Evolutionary conservation across 2,113 vertebrate species (phyloP).

Genomic region (Prochilodus magdalenae): DNA sequence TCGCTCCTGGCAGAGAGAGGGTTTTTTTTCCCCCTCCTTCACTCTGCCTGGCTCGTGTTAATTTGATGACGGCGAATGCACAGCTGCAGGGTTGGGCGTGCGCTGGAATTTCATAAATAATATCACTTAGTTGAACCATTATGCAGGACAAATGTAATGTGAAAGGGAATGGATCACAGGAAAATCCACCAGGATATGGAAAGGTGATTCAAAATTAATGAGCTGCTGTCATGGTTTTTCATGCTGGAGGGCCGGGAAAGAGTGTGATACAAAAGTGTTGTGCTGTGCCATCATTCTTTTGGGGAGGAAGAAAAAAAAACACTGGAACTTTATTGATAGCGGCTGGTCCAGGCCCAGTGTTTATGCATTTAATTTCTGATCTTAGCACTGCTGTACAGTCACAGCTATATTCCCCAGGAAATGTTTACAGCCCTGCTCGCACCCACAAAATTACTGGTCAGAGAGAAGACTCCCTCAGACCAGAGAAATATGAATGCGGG

Average conservation of each 20-base stretch:
- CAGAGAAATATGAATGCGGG: background rate
- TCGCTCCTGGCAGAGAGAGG: slow-evolving; percentile 71
- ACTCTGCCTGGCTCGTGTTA: slow-evolving; percentile 74
- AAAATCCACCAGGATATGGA: slow-evolving; percentile 63
- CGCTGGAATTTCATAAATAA: slow-evolving; percentile 75
- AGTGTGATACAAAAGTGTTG: slow-evolving; percentile 38
- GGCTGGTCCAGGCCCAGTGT: background rate
- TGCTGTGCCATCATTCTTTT: slow-evolving; percentile 27
- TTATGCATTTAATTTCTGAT: background rate
- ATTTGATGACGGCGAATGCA: slow-evolving; percentile 74
- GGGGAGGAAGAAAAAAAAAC: background rate
- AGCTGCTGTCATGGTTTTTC: slow-evolving; percentile 56
- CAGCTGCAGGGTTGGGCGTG: slow-evolving; percentile 67
- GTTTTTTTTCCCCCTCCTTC: slow-evolving; percentile 65
- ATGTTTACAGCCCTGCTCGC: background rate
- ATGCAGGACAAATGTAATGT: slow-evolving; percentile 61
- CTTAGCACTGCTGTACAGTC: background rate
- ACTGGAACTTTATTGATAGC: background rate
- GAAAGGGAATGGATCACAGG: slow-evolving; percentile 61
- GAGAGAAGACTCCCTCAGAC: background rate
- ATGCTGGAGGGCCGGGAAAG: slow-evolving; percentile 48
- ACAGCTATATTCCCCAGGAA: background rate
- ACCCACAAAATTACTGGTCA: slow-evolving; percentile 19
- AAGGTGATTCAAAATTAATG: slow-evolving; percentile 71
- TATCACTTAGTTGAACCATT: slow-evolving; percentile 66